Evolutionary conservation across 2,888 invertebrate species (phyloP).

Genomic region (Trypoxylon attenuatum): DNA sequence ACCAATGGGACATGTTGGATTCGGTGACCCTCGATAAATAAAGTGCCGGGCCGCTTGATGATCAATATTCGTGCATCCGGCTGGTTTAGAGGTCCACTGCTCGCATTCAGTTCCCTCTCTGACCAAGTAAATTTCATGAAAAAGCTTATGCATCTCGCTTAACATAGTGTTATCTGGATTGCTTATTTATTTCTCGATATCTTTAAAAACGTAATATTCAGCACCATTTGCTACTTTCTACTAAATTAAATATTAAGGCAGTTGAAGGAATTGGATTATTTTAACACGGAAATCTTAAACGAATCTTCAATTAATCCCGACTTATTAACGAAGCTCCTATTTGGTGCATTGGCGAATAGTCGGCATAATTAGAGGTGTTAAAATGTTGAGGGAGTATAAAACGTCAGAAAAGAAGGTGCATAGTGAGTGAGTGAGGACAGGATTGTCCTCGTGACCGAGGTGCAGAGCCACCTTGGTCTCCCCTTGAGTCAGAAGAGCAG

Average conservation of each 20-base stretch:
- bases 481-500: slow-evolving; percentile 2
- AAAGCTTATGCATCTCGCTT: not conserved
- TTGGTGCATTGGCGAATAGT: no score
- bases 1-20: slow-evolving; percentile 41
- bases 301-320: no score
- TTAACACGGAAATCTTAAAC: no score
- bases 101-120: slow-evolving; percentile 30
- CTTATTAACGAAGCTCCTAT: no score
- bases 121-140: not conserved
- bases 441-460: slow-evolving; percentile 47
- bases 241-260: no score
- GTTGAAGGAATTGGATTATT: no score
- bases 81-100: slow-evolving; percentile 31
- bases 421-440: slow-evolving; percentile 44
- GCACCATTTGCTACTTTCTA: no score
- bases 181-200: no score
- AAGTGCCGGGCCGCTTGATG: slow-evolving; percentile 41
- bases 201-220: no score
- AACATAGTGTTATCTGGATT: no score
- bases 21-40: slow-evolving; percentile 47
- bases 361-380: no score
- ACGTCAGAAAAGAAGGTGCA: slow-evolving; percentile 40
- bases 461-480: slow-evolving; percentile 46
- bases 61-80: slow-evolving; percentile 49
- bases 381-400: slow-evolving; percentile 42